Evolutionary conservation across 92 coral and sea anemone genomes (phyloP), one percentile per base, ranked within the genome.

Genomic region (Paramuricea clavata): DNA sequence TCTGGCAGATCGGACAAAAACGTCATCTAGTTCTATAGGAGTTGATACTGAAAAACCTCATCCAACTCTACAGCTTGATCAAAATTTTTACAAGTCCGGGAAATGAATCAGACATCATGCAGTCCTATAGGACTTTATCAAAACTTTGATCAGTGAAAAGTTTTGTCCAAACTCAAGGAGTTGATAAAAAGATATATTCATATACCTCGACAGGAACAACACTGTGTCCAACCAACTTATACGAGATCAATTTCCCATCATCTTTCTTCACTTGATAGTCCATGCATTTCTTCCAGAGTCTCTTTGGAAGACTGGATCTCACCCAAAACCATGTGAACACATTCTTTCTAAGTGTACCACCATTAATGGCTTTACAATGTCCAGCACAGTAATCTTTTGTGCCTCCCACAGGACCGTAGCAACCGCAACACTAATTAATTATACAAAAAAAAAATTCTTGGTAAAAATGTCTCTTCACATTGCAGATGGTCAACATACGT

Each of bases 231-330:
- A 54, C 62, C 62, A 54, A 21, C 62, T 54, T 54, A 54, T 54
- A 54, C 62, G 62, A 54, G 27, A 54, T 54, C 62, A 54, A 54
- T 54, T 54, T 54, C 17, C 62, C 62, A 54, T 54, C 62, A 54
- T 54, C 26, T 54, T 23, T 54, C 62, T 54, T 21, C 25, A 54
- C 62, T 54, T 54, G 62, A 54, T 54, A 54, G 17, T 54, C 62
- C 62, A 54, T 54, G 17, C 62, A 54, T 54, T 54, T 54, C 62
- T 54, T 54, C 62, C 62, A 54, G 27, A 54, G 62, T 54, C 62
- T 54, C 62, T 19, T 54, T 3, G 62, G 62, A 54, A 54, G 62
- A 54, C 62, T 54, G 62, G 62, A 54, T 54, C 62, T 54, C 27
- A 54, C 62, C 62, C 62, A 54, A 54, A 54, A 54, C 62, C 62